These are phyloP conservation scores for Ectemnius continuus DNA, from an alignment of 2,888 invertebrate genomes.

Conservation along the genomic window DNA sequence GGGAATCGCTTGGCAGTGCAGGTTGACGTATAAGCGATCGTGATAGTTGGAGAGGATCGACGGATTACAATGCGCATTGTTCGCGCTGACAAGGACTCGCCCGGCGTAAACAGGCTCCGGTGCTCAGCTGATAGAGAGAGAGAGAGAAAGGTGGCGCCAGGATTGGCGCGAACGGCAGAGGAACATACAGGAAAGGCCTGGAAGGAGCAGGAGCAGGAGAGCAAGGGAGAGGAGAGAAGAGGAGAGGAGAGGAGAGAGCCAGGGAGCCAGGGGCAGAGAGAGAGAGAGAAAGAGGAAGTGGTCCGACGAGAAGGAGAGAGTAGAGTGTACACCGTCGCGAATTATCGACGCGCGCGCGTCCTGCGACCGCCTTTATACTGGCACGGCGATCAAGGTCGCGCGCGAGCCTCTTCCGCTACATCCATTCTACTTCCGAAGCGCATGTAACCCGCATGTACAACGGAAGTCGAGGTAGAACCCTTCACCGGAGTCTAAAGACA, in stretches of 20 bases:
- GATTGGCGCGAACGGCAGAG: constrained; percentile 42
- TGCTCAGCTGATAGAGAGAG: constrained; percentile 39
- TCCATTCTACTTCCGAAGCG: constrained; percentile 35
- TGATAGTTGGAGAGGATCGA: too few species aligned
- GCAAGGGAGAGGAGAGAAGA: too few species aligned
- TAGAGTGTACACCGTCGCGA: constrained; percentile 53
- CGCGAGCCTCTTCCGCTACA: constrained; percentile 48
- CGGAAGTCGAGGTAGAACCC: constrained; percentile 9
- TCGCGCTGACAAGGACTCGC: constrained; percentile 3
- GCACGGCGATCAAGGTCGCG: constrained; percentile 58
- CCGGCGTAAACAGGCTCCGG: constrained; percentile 35
- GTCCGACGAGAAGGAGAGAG: constrained; percentile 14
- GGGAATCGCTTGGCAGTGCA: too few species aligned
- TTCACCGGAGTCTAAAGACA: constrained; percentile 16
- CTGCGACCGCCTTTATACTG: constrained; percentile 50
- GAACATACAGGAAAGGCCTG: too few species aligned
- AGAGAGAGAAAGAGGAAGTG: constrained; percentile 16
- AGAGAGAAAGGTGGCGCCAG: constrained; percentile 9
- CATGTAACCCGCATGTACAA: constrained; percentile 27
- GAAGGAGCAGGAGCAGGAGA: background rate
- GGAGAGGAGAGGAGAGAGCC: too few species aligned
- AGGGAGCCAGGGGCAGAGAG: background rate
- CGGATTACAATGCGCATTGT: too few species aligned
- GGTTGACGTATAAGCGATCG: too few species aligned
- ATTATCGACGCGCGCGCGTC: constrained; percentile 61